phyloP scores from a whole-genome alignment of 2,888 invertebrate genomes.

The Sympetrum striolatum region DNA sequence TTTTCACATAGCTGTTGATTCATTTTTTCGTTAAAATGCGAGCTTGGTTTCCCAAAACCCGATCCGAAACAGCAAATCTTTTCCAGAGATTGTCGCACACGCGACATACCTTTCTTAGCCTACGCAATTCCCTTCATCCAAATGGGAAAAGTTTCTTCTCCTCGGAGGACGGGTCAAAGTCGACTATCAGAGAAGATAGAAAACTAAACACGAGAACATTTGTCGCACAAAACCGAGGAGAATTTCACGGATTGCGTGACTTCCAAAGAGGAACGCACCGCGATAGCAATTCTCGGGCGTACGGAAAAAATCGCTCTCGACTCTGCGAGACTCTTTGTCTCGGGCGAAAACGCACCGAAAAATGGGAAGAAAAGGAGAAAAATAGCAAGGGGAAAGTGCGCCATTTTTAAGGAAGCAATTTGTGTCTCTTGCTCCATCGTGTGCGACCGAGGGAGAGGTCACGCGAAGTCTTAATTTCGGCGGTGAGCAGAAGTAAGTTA shows the following conservation, averaged over 20 bases:
- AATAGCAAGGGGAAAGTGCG: not conserved
- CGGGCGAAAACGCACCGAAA: not conserved
- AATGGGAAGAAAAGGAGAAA: not conserved
- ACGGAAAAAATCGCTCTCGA: not conserved
- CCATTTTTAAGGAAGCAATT: constrained; percentile 5
- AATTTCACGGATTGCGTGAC: not conserved
- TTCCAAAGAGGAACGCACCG: not conserved
- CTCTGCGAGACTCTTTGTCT: not conserved
- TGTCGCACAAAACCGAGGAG: too few species aligned
- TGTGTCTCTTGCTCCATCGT: not conserved
- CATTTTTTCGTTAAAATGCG: too few species aligned
- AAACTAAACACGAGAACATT: too few species aligned
- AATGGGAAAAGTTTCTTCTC: too few species aligned
- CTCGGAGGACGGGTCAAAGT: too few species aligned
- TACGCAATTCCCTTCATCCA: too few species aligned
- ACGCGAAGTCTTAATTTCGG: constrained; percentile 29
- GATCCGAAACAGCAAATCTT: too few species aligned
- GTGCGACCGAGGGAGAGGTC: not conserved
- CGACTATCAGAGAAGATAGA: too few species aligned
- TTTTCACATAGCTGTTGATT: too few species aligned
- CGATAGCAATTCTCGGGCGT: not conserved
- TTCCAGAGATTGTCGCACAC: too few species aligned
- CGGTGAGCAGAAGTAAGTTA: not conserved
- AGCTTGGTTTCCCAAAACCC: too few species aligned
- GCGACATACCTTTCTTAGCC: too few species aligned